Evolutionary conservation across 2,113 vertebrate genomes (phyloP).

Genomic region (Entomyzon cyanotis): DNA sequence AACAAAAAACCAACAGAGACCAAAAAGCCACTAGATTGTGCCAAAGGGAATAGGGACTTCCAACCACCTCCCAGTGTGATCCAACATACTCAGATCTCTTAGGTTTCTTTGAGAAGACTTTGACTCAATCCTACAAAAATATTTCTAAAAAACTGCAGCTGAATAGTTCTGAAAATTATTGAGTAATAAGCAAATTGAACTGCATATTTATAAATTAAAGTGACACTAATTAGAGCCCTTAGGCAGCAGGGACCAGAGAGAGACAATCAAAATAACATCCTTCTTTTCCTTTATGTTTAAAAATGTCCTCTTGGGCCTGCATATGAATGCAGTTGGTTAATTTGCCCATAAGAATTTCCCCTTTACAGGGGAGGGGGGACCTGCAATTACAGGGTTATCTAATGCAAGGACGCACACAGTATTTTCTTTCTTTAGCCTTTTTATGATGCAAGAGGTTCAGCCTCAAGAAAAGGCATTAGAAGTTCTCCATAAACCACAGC

Average conservation of each 20-base stretch:
- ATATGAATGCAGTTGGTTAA: neutral
- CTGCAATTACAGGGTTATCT: conserved; percentile 9
- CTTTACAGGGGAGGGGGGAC: neutral
- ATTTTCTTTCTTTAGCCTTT: neutral
- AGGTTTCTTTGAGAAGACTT: neutral
- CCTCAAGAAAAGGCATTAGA: neutral
- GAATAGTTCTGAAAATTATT: neutral
- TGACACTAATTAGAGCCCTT: neutral
- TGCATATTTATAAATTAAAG: conserved; percentile 5
- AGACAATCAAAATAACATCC: conserved; percentile 9
- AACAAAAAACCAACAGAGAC: neutral
- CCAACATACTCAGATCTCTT: neutral
- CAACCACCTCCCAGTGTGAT: neutral
- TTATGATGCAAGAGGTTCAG: neutral
- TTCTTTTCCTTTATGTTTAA: neutral
- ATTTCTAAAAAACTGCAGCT: neutral
- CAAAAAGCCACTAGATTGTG: neutral
- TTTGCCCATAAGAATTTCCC: neutral
- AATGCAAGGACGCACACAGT: neutral
- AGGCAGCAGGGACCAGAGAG: neutral
- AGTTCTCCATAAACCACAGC: neutral
- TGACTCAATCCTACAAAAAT: neutral
- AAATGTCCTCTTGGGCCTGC: neutral
- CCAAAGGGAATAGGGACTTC: neutral
- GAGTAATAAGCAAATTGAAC: neutral